Base-by-base conservation (phyloP, 2,113 vertebrate species). In the Tychaedon coryphoeus region DNA sequence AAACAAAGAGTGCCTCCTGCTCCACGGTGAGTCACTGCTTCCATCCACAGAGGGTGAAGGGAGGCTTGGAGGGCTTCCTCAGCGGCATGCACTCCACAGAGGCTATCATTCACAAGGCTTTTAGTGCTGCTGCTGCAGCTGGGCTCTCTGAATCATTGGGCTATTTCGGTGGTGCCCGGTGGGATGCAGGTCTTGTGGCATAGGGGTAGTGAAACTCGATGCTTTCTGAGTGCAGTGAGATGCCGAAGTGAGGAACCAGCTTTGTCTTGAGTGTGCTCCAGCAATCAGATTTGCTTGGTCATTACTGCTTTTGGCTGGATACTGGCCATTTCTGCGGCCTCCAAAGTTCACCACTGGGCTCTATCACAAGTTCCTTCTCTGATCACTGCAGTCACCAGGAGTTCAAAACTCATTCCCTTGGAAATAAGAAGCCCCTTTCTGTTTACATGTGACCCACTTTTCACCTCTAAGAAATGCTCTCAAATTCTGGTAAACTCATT, bases 131-230 rank as follows among this genome's bases (percentile, higher is more conserved):
- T 74, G 65, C 86, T 91, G 67, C 89, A 90, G 93, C 90, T 80
- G 86, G 79, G 54, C 64, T 66, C 47, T 96, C 87, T 95, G 95
- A 95, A 96, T 96, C 93, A 95, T 14, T 79, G 62, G 85, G 93
- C 90, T 96, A 96, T 96, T 97, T 95, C 3, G 0, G 96, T 80
- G 90, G 51, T 71, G 90, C 85, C 74, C 34, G 70, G 93, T 94
- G 92, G 92, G 93, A 88, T 95, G 93, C 29, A 28, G 88, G 74
- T 33, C 86, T 69, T 92, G 71, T 90, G 90, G 93, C 85, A 94
- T 20, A 50, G 34, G 71, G 78, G 54, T 53, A 83, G 67, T 36
- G 88, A 95, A 95, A 96, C 67, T 64, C 2, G 4, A 38, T 75
- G 74, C 88, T 90, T 82, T 78, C 78, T 10, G 31, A 53, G 43